phyloP scores from a whole-genome alignment of 1,140 invertebrate genomes.

The Euura lappo region DNA sequence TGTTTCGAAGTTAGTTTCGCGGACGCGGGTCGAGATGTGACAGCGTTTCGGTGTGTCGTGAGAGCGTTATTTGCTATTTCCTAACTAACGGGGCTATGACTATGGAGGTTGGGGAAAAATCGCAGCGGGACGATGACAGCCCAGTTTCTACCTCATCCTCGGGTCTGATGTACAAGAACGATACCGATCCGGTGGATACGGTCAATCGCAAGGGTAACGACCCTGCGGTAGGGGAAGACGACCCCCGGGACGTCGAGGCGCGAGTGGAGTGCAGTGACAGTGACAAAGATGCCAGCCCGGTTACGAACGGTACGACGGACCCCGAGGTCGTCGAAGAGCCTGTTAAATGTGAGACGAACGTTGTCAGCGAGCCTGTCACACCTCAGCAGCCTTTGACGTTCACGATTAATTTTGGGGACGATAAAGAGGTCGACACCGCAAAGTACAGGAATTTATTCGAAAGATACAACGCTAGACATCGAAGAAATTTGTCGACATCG shows the following conservation, averaged over 20 bases:
- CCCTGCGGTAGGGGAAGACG: background rate
- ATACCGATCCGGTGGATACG: background rate
- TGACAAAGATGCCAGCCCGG: background rate
- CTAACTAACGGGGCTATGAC: background rate
- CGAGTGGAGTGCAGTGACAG: background rate
- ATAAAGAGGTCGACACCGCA: conserved; percentile 66
- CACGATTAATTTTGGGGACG: conserved; percentile 72
- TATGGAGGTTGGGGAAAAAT: background rate
- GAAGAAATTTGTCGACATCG: conserved; percentile 73
- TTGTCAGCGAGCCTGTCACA: background rate
- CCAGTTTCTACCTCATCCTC: background rate
- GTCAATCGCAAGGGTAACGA: background rate
- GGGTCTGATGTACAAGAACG: background rate
- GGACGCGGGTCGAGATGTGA: too few relatives aligned
- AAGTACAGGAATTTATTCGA: conserved; percentile 71
- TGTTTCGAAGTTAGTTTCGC: too few relatives aligned
- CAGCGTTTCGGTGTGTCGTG: too few relatives aligned
- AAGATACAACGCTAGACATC: conserved; percentile 72
- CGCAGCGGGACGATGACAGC: background rate
- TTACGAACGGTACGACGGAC: too few relatives aligned
- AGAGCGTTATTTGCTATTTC: too few relatives aligned
- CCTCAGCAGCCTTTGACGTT: conserved; percentile 59
- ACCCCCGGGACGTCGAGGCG: background rate
- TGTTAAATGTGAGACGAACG: background rate
- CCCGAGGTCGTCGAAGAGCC: background rate